Conservation (phyloP, 1,140 invertebrate genomes). For the Plutomurus gul region DNA sequence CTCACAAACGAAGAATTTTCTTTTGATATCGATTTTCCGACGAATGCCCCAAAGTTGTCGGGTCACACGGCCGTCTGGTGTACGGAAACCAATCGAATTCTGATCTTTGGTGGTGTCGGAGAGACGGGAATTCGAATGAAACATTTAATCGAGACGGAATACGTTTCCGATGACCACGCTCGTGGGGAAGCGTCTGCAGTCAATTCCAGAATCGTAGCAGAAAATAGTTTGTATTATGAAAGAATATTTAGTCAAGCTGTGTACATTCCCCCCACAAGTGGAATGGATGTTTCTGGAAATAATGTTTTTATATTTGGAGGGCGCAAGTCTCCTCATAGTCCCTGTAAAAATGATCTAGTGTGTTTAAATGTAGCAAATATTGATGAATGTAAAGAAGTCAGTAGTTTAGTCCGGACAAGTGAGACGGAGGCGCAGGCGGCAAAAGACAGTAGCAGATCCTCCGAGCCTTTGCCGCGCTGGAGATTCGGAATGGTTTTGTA, state of each 20-base stretch:
- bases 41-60: constrained; percentile 30
- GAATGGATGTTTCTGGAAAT: constrained; percentile 17
- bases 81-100: constrained; percentile 20
- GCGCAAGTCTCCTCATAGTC: constrained; percentile 42
- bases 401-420: not conserved
- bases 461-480: constrained; percentile 39
- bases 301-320: constrained; percentile 48
- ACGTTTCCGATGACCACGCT: not conserved
- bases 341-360: constrained; percentile 45
- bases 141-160: constrained; percentile 31
- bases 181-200: not conserved
- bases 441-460: not conserved
- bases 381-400: constrained; percentile 19
- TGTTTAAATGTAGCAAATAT: constrained; percentile 7
- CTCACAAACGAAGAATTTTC: constrained; percentile 4
- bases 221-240: constrained; percentile 37
- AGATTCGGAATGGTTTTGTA: constrained; percentile 38
- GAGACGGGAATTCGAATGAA: constrained; percentile 47
- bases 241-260: constrained; percentile 22
- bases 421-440: not conserved
- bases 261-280: constrained; percentile 21
- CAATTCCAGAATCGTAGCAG: constrained; percentile 32
- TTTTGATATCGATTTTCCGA: not conserved
- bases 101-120: constrained; percentile 39
- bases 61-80: not conserved